Evolutionary conservation across 2,797 vertebrate genomes (phyloP).

Genomic region (Cygnus olor): DNA sequence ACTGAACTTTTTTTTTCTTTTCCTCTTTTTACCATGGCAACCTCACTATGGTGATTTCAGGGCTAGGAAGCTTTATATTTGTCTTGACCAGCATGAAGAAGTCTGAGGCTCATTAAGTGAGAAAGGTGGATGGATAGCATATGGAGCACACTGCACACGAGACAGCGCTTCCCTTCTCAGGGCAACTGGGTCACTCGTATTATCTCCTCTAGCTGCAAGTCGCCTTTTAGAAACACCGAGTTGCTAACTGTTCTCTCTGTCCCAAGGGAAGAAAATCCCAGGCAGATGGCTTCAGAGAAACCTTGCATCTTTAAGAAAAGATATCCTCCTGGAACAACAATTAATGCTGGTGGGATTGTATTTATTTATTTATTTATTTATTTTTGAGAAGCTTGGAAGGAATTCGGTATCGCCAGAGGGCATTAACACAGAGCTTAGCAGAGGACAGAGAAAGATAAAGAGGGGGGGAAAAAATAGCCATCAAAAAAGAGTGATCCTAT

Average conservation of each 20-base stretch:
- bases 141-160: not conserved
- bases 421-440: slow-evolving; percentile 55
- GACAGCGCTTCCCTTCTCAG: slow-evolving; percentile 27
- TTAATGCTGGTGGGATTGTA: not conserved
- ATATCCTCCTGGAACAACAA: slow-evolving; percentile 46
- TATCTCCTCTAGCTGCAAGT: not conserved
- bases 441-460: slow-evolving; percentile 56
- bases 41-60: slow-evolving; percentile 45
- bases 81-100: slow-evolving; percentile 46
- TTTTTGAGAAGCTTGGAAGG: slow-evolving; percentile 27
- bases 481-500: slow-evolving; percentile 50
- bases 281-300: slow-evolving; percentile 61
- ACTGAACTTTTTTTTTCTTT: not conserved
- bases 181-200: slow-evolving; percentile 49
- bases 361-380: not conserved
- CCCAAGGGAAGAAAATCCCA: slow-evolving; percentile 18
- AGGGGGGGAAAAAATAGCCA: slow-evolving; percentile 26
- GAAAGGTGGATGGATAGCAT: slow-evolving; percentile 40
- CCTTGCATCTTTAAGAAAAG: slow-evolving; percentile 37
- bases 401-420: slow-evolving; percentile 61
- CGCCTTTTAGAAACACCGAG: slow-evolving; percentile 48
- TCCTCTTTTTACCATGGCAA: slow-evolving; percentile 60
- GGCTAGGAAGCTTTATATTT: slow-evolving; percentile 52
- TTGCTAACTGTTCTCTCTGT: slow-evolving; percentile 35
- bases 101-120: slow-evolving; percentile 42